Evolutionary conservation across 2,113 vertebrate genomes (phyloP).

Genomic region (Corythaixoides concolor): DNA sequence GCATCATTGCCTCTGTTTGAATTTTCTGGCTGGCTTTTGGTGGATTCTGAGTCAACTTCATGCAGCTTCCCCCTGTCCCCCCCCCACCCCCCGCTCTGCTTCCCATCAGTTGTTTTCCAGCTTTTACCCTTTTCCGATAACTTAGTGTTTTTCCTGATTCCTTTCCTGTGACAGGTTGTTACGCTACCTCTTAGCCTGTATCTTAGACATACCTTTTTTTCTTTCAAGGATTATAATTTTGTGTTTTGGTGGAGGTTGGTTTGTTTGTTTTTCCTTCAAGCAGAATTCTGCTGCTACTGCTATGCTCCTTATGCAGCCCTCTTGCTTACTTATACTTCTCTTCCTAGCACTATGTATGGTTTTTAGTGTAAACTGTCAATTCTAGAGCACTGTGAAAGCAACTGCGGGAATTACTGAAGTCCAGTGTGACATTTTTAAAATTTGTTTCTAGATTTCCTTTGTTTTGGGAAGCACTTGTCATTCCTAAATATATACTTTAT

Average conservation of each 20-base stretch:
- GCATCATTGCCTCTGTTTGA: background rate
- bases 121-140: background rate
- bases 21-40: background rate
- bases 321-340: background rate
- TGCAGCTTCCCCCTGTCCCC: background rate
- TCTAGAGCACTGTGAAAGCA: background rate
- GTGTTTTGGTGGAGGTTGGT: background rate
- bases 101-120: background rate
- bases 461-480: background rate
- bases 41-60: background rate
- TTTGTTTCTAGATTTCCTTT: background rate
- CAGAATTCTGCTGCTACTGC: background rate
- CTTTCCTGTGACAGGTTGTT: background rate
- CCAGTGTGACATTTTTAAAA: background rate
- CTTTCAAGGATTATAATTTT: background rate
- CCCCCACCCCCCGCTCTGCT: accelerated
- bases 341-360: background rate
- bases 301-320: background rate
- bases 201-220: background rate
- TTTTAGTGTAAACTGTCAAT: background rate
- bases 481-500: background rate
- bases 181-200: background rate
- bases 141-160: background rate
- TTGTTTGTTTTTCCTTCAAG: background rate
- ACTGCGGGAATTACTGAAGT: background rate